Evolutionary conservation across 2,797 vertebrate genomes (phyloP).

Genomic region (Percopsis omiscomaycus): DNA sequence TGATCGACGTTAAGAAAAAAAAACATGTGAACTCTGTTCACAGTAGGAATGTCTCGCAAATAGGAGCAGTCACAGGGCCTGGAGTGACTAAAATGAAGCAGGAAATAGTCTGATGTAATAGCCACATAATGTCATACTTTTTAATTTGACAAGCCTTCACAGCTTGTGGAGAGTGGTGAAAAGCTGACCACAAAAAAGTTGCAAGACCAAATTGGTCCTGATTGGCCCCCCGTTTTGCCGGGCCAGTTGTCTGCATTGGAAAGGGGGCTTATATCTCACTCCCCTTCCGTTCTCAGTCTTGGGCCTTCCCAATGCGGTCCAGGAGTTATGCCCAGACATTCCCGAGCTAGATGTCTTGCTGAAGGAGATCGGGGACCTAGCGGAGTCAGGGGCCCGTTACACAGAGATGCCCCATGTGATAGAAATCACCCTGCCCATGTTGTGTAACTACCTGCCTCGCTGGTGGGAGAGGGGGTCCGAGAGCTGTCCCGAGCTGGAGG

Average conservation of each 20-base stretch:
- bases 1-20: too few species aligned
- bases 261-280: not conserved
- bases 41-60: too few species aligned
- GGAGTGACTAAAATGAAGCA: too few species aligned
- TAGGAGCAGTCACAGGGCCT: too few species aligned
- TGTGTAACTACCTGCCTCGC: constrained; percentile 93
- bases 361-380: constrained; percentile 88
- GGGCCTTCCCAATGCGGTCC: constrained; percentile 89
- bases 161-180: too few species aligned
- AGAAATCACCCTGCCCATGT: constrained; percentile 93
- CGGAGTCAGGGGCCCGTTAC: constrained; percentile 92
- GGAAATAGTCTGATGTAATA: too few species aligned
- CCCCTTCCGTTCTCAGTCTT: constrained; percentile 73
- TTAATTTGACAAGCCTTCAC: too few species aligned
- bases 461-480: constrained; percentile 93
- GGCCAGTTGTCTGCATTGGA: too few species aligned
- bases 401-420: constrained; percentile 98
- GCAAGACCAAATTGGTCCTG: not conserved
- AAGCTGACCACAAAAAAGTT: too few species aligned
- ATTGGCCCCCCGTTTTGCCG: not conserved
- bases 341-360: constrained; percentile 85
- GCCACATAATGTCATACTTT: too few species aligned
- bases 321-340: constrained; percentile 92
- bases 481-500: constrained; percentile 77
- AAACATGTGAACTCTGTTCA: too few species aligned